Conservation (phyloP, 2,113 vertebrate genomes). For the Urocolius indicus region DNA sequence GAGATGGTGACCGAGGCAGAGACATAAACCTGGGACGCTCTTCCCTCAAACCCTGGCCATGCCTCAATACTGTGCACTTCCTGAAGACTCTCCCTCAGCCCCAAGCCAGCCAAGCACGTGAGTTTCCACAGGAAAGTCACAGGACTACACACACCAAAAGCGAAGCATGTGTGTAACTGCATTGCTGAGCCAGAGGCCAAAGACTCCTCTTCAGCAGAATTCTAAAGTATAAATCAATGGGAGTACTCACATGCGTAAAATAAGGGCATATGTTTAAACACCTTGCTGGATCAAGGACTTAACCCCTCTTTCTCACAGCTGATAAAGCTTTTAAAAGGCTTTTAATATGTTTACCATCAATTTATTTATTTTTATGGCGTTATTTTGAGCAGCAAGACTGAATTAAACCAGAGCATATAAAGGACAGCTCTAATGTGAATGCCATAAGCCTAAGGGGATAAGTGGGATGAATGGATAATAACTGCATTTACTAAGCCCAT, state of each 20-base stretch:
- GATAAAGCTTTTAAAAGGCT: background rate
- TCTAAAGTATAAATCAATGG: background rate
- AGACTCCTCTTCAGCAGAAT: background rate
- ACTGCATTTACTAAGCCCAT: background rate
- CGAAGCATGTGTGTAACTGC: background rate
- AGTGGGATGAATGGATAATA: background rate
- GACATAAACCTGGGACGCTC: fast-evolving
- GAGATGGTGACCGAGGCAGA: background rate
- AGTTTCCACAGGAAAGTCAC: slow-evolving; percentile 32
- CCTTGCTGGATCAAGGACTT: slow-evolving; percentile 1
- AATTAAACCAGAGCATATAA: background rate
- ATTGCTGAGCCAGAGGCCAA: background rate
- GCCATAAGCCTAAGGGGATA: background rate
- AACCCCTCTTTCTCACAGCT: background rate
- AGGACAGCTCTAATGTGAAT: background rate
- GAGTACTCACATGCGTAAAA: background rate
- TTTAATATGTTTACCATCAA: background rate
- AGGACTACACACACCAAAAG: background rate
- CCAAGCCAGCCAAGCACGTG: background rate
- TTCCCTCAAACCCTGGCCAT: background rate
- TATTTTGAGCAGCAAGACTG: background rate
- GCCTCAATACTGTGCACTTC: fast-evolving
- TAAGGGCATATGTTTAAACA: background rate
- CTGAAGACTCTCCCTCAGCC: background rate
- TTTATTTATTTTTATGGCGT: background rate